These are phyloP conservation scores for Gavia stellata DNA, from an alignment of 2,113 vertebrate species.

Conservation along the genomic window DNA sequence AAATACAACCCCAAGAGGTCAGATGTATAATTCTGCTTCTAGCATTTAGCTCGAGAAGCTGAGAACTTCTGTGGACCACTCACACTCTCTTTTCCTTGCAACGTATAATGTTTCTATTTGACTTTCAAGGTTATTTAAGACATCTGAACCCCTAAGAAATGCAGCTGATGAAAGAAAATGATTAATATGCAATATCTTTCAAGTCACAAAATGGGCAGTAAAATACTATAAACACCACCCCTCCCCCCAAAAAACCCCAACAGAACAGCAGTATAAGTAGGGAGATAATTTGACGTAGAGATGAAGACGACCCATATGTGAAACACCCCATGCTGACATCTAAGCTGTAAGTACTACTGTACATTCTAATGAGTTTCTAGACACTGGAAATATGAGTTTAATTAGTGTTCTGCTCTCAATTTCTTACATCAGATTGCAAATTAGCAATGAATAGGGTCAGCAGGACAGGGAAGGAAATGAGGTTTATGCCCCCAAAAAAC, in stretches of 20 bases:
- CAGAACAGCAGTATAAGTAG: neutral
- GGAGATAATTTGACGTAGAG: neutral
- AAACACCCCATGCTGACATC: neutral
- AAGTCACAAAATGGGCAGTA: neutral
- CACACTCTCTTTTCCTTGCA: neutral
- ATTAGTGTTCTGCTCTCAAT: neutral
- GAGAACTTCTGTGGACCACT: neutral
- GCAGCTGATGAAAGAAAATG: neutral
- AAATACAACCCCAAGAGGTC: neutral
- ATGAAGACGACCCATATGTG: neutral
- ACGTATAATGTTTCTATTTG: neutral
- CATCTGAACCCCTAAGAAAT: neutral
- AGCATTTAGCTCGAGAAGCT: neutral
- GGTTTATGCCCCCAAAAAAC: neutral
- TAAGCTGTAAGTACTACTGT: neutral
- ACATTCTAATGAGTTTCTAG: neutral
- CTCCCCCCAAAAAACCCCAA: neutral
- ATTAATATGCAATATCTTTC: neutral
- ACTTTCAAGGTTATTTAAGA: neutral
- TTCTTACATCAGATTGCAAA: neutral
- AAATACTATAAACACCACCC: neutral
- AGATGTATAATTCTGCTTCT: neutral
- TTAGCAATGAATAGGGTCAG: neutral
- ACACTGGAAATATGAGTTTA: neutral
- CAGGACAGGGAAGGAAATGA: neutral